Percentiles rank a stretch among this genome's conserved stretches.
Conservation (phyloP, 1,140 invertebrate species). For the Neotoxoptera formosana region DNA sequence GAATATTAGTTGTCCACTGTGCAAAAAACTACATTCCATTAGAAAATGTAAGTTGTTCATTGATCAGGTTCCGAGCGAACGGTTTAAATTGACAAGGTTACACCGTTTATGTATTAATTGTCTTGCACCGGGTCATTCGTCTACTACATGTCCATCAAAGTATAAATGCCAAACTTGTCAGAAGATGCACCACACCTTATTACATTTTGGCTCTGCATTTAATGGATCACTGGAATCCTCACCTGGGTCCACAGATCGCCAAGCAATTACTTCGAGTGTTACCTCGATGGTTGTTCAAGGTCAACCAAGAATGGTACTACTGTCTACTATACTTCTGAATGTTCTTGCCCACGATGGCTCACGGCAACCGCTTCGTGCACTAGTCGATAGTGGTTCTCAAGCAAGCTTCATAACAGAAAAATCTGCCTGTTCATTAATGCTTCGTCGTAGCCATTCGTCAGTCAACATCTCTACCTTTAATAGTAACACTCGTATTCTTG, state of each 20-base stretch:
- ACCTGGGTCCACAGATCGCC: not conserved
- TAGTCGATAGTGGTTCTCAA: not conserved
- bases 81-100: too few species aligned
- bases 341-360: not conserved
- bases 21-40: too few species aligned
- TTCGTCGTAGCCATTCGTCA: not conserved
- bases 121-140: too few species aligned
- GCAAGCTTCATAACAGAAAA: constrained; percentile 1
- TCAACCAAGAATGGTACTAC: too few species aligned
- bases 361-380: not conserved
- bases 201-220: not conserved
- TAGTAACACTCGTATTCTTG: not conserved
- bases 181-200: not conserved
- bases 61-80: too few species aligned
- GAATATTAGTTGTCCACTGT: too few species aligned
- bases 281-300: too few species aligned
- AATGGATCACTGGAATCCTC: not conserved
- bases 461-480: not conserved
- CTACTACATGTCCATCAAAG: too few species aligned
- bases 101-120: too few species aligned
- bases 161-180: not conserved
- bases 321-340: too few species aligned
- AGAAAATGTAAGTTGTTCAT: too few species aligned
- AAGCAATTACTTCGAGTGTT: not conserved
- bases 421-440: not conserved